Evolutionary conservation across 2,113 vertebrate genomes (phyloP), one percentile per base, ranked within the genome.

Genomic region (Sapayoa aenigma): DNA sequence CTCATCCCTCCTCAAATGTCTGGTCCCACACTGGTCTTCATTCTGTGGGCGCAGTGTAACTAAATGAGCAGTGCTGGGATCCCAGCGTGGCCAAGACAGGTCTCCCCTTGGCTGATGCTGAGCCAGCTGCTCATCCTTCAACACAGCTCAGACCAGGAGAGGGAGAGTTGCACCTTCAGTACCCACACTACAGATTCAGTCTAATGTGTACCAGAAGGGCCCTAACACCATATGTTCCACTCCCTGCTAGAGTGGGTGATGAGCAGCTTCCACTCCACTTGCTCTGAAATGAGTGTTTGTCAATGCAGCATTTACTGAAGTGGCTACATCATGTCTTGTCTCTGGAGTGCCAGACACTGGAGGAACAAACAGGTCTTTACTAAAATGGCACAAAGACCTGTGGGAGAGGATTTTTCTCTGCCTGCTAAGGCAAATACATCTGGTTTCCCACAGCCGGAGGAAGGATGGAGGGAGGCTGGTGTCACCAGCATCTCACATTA

Each of bases 21-120:
- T 69, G 50, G 67, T 73, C 21, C 15, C 1, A 1, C 0, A 1
- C n/a, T 56, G n/a, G 10, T 87, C 76, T 68, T 81, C 14, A 2
- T 76, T 85, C 42, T 46, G 17, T 8, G 2, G 50, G 47, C 42
- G 41, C 17, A 12, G 22, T 12, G 28, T 18, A 23, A 14, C 16
- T 80, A 1, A 76, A 60, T 5, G 33, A 65, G 30, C 3, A 3
- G 35, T 52, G 47, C 30, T 47, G 44, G 33, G 44, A 28, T n/a
- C 23, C 27, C 3, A 1, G 28, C 23, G 3, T 2, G 12, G 5
- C 63, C 60, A 58, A 81, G 49, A 21, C 3, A 11, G n/a, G 6
- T 22, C 3, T 28, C 9, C 15, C 47, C 42, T 63, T 49, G 62
- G 33, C 74, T 50, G 59, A 22, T 69, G 41, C 59, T 63, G 55